phyloP scores from a whole-genome alignment of 1,140 invertebrate genomes.

The Agraylea sexmaculata region DNA sequence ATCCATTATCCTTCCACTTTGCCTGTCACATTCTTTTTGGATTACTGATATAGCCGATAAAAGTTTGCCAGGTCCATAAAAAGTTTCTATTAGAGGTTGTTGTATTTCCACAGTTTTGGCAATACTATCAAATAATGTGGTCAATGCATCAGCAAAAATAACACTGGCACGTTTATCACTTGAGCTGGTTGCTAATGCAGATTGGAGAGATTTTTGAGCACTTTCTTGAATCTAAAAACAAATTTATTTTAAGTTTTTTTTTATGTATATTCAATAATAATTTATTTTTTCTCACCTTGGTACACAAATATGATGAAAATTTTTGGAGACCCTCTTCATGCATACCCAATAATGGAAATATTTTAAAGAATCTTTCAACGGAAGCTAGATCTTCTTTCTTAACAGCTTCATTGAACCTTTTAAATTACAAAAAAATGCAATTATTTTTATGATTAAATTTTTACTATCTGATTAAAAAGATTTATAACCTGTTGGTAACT shows the following conservation, averaged over 20 bases:
- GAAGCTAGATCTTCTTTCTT: slow-evolving; percentile 78
- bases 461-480: not conserved
- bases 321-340: slow-evolving; percentile 83
- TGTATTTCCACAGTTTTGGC: slow-evolving; percentile 82
- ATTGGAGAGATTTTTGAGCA: slow-evolving; percentile 60
- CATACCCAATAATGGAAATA: slow-evolving; percentile 90
- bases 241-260: slow-evolving; percentile 7
- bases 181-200: slow-evolving; percentile 46
- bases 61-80: slow-evolving; percentile 77
- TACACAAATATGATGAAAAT: slow-evolving; percentile 83
- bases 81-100: slow-evolving; percentile 87
- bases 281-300: slow-evolving; percentile 52
- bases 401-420: slow-evolving; percentile 77
- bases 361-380: slow-evolving; percentile 96
- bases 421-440: not conserved
- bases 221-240: slow-evolving; percentile 50
- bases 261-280: too few relatives aligned
- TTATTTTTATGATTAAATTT: not conserved
- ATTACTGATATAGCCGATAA: slow-evolving; percentile 58
- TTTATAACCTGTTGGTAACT: slow-evolving; percentile 27
- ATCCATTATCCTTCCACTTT: slow-evolving; percentile 54
- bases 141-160: slow-evolving; percentile 73
- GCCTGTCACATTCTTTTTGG: slow-evolving; percentile 79
- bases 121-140: slow-evolving; percentile 77
- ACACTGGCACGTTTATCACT: slow-evolving; percentile 62